Base-by-base conservation (phyloP, 2,113 vertebrate species). In the Egretta garzetta region DNA sequence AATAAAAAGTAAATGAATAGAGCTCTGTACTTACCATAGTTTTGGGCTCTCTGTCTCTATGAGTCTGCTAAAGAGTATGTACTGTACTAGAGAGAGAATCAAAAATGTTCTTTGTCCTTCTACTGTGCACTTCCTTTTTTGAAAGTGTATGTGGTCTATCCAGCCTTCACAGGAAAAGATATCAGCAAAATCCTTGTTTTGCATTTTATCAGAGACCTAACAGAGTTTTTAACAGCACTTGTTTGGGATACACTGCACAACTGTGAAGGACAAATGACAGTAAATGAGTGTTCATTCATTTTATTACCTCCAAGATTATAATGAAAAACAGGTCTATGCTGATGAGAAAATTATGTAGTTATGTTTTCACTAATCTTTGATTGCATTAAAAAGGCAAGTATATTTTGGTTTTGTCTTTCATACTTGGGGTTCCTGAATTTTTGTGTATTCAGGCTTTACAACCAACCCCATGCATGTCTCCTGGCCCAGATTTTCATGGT, bases 1-100 rank as follows among this genome's bases (percentile, higher is more conserved):
- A 84, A 19, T 39, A 86, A 84, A 86, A 89, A 41, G 3, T 47
- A 91, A 81, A 89, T 41, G 0, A 84, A 59, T 50, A 56, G 77
- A 72, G 41, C 71, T 39, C 35, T 81, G 55, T 74, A 96, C 97
- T 97, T 96, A 97, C 97, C 97, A 97, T 97, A 9, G 41, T 81
- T 91, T 52, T 2, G 4, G 7, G 12, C 39, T 53, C 22, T 88
- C 19, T 67, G 58, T 20, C 43, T 32, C 63, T 28, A 14, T 24
- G 75, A 64, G 30, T 22, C 79, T 93, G 35, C 35, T 63, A 12
- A 71, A 32, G 8, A 28, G 11, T 13, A 59, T 19, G 43, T 10
- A 14, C 45, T 91, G 64, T 50, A 35, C 28, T 30, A 43, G 12
- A 55, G 16, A 19, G 22, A 19, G 22, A 77, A 22, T 47, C 2